Base-by-base conservation (phyloP, 2,113 vertebrate genomes). In the Chloropsis hardwickii region DNA sequence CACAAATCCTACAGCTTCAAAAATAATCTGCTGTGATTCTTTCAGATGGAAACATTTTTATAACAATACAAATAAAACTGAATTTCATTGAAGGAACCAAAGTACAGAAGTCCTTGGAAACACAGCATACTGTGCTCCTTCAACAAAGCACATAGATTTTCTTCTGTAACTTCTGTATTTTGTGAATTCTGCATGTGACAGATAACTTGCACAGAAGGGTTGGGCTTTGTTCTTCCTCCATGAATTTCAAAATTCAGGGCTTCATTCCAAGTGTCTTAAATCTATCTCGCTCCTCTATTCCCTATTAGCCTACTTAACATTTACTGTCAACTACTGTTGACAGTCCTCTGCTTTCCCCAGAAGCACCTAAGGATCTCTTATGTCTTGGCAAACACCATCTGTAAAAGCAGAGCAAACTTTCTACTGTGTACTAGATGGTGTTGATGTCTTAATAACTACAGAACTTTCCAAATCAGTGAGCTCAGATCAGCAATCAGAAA, bases 211-310 rank as follows among this genome's bases (percentile, higher is more conserved):
- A 67, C 29, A 24, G 16, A 87, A 60, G 50, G 81, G 12, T 31
- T 67, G 24, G 2, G 8, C 27, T 70, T 54, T 7, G 3, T 2
- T 2, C 1, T 3, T 2, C 5, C 22, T 22, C 28, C 33, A 64
- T 4, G 5, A 44, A 58, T 69, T 57, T 76, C 18, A 13, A 76
- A 42, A 69, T 60, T 47, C 48, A 77, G n/a, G 58, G 24, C 23
- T 81, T 78, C 39, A 22, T 27, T 81, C 42, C 12, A 15, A 72
- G 8, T 62, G 14, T 16, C 31, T 90, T 71, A 37, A 71, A 37
- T 51, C 18, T 51, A 17, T 25, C 28, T 66, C 24, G 35, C 11
- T 74, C 9, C 31, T 57, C 29, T 29, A 51, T 12, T 39, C 12
- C 14, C 44, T 39, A 10, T 48, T 62, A 81, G 28, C 19, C 58